Evolutionary conservation across 2,888 invertebrate genomes (phyloP).

Genomic region (Amorpha juglandis): DNA sequence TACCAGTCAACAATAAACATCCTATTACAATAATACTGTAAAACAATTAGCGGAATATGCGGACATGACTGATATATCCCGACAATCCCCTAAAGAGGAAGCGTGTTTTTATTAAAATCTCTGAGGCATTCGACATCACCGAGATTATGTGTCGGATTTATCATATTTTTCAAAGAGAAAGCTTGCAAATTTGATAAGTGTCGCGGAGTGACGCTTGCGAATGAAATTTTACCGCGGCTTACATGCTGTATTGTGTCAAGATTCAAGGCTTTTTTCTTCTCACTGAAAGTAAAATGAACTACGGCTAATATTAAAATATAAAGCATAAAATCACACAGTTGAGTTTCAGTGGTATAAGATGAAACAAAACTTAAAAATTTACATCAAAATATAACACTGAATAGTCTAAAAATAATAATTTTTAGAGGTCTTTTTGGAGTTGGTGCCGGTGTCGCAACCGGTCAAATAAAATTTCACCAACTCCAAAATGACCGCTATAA

Average conservation of each 20-base stretch:
- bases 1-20: slow-evolving; percentile 46
- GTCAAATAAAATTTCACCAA: no score
- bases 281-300: no score
- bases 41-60: slow-evolving; percentile 47
- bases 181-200: slow-evolving; percentile 8
- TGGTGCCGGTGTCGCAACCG: no score
- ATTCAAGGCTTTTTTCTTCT: no score
- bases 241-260: neutral
- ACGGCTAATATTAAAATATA: no score
- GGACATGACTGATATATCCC: slow-evolving; percentile 47
- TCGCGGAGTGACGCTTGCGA: neutral
- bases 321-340: no score
- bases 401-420: no score
- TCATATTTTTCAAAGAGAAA: slow-evolving; percentile 25
- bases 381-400: no score
- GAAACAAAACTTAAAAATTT: no score
- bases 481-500: no score
- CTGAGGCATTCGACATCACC: slow-evolving; percentile 19
- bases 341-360: no score
- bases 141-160: slow-evolving; percentile 24
- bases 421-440: no score
- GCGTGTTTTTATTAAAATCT: slow-evolving; percentile 36
- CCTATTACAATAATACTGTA: slow-evolving; percentile 44
- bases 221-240: neutral
- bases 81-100: slow-evolving; percentile 48